Conservation (phyloP, 2,113 vertebrate genomes). For the Podocnemis expansa region DNA sequence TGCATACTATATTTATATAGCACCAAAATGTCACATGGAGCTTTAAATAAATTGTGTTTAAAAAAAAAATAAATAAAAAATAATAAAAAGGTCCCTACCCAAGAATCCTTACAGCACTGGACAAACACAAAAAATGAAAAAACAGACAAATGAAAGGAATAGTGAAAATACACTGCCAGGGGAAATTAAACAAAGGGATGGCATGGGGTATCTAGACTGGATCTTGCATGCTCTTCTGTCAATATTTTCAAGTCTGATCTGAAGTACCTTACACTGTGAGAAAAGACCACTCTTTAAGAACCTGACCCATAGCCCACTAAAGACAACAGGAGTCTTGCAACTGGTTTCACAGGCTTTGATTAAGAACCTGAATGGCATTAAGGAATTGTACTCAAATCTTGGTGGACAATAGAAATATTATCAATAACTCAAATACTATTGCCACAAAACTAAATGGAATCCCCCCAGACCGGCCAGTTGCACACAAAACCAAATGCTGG, state of each 20-base stretch:
- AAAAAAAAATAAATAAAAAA: too few species aligned
- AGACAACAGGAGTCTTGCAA: not conserved
- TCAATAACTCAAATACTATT: not conserved
- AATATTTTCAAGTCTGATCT: not conserved
- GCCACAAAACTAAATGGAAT: not conserved
- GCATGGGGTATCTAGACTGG: not conserved
- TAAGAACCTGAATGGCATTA: not conserved
- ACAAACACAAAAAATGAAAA: not conserved
- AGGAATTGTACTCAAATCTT: not conserved
- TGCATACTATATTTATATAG: not conserved
- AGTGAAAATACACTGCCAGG: not conserved
- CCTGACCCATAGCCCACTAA: not conserved
- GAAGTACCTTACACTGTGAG: not conserved
- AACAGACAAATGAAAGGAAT: not conserved
- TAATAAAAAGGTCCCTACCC: not conserved
- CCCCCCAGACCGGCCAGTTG: not conserved
- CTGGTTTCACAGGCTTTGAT: not conserved
- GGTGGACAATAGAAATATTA: not conserved
- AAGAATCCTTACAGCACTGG: not conserved
- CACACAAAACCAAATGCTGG: not conserved
- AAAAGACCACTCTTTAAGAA: not conserved
- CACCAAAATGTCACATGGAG: not conserved
- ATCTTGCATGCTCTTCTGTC: not conserved
- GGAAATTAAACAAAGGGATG: not conserved
- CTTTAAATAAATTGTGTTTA: not conserved